Base-by-base conservation (phyloP, 2,113 vertebrate species). In the Poeciliopsis retropinna region DNA sequence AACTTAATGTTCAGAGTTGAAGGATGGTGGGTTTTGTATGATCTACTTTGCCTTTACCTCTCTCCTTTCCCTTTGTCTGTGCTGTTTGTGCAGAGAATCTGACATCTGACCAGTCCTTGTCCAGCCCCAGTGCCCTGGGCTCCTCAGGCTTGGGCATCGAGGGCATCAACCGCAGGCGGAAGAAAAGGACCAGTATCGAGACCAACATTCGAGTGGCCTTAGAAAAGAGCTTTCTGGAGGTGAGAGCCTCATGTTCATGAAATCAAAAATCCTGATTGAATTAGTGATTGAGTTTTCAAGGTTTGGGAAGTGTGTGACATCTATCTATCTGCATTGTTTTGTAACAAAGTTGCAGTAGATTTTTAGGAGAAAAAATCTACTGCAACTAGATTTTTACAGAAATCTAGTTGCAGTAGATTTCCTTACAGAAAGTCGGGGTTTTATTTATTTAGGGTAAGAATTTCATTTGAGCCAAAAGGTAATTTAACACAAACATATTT, bases 181-280 rank as follows among this genome's bases (percentile, higher is more conserved):
- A 99, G 95, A 99, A 99, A 94, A 96, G 98, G 96, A 99, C 98
- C 95, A 99, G 97, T 96, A 99, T 99, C 88, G 98, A 99, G 97
- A 99, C 98, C 96, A 99, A 99, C 96, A 99, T 99, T 88, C 97
- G 98, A 94, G 98, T 98, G 96, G 98, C 98, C 98, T 99, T 99
- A 99, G 98, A 99, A 96, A 99, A 99, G 96, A 99, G 98, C 96
- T 99, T 99, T 95, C 92, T 98, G 95, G 98, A 98, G 96, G 98
- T 99, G 75, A 91, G 95, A 92, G 79, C 78, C 34, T 78, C 37
- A 32, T 17, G 34, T 72, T 65, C 12, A 6, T 10, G 17, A 37
- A 72, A 32, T 67, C 28, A n/a, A 47, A n/a, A 27, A 8, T 78
- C 29, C 28, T 51, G 14, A 37, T 65, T 37, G 34, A 37, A 34